phyloP scores from a whole-genome alignment of 2,888 invertebrate genomes.

The Drosophila rubida region DNA sequence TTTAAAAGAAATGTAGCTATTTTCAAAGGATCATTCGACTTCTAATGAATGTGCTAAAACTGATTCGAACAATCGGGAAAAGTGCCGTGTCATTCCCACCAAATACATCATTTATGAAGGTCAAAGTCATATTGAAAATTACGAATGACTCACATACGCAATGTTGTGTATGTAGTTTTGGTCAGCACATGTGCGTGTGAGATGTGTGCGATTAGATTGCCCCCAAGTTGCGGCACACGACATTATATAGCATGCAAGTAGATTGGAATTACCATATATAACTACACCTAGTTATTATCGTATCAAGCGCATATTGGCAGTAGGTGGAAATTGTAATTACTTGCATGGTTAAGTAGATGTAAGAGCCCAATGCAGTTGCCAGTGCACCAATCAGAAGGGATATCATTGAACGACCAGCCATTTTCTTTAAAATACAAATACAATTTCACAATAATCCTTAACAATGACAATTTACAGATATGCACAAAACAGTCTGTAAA shows the following conservation, averaged over 20 bases:
- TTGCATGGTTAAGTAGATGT: conserved; percentile 81
- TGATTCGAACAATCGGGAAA: neutral
- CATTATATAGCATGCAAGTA: conserved; percentile 21
- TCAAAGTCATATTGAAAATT: conserved; percentile 28
- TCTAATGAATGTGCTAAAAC: neutral
- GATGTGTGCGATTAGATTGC: conserved; percentile 26
- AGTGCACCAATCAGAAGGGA: conserved; percentile 82
- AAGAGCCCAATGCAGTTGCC: conserved; percentile 81
- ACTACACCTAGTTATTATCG: neutral
- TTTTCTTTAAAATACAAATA: conserved; percentile 40
- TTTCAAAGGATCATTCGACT: neutral
- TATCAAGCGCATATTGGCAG: conserved; percentile 2
- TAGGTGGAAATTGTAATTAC: conserved; percentile 71
- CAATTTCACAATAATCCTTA: conserved; percentile 57
- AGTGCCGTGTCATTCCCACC: conserved; percentile 3
- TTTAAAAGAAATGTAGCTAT: too few species aligned
- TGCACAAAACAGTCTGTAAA: conserved; percentile 1
- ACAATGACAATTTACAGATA: conserved; percentile 5
- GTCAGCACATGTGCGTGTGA: conserved; percentile 18
- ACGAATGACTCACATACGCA: conserved; percentile 37
- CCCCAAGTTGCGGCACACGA: conserved; percentile 1
- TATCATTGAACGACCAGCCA: conserved; percentile 69
- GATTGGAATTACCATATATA: conserved; percentile 1
- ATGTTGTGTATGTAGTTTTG: neutral
- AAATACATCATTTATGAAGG: conserved; percentile 41